phyloP scores from a whole-genome alignment of 2,888 invertebrate genomes.

The Pegoplata infirma region DNA sequence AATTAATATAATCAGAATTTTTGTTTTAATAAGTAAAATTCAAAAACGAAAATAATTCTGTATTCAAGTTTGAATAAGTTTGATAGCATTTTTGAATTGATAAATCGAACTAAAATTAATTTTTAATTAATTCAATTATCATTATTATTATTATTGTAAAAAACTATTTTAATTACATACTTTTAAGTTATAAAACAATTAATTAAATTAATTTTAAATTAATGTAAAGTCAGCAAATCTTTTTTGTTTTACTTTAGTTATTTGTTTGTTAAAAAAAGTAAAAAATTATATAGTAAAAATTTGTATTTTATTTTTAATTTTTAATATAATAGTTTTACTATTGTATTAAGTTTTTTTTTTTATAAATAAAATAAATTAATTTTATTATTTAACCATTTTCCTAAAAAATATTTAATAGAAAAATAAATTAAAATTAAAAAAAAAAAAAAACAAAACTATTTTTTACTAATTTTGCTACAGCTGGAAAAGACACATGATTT shows the following conservation, averaged over 20 bases:
- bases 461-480: too few relatives aligned
- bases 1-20: too few relatives aligned
- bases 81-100: neutral
- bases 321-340: too few relatives aligned
- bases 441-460: too few relatives aligned
- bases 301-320: neutral
- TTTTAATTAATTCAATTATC: too few relatives aligned
- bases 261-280: neutral
- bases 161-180: neutral
- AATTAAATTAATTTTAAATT: neutral
- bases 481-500: too few relatives aligned
- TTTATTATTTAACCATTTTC: neutral
- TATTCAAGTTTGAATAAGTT: neutral
- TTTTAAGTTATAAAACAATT: too few relatives aligned
- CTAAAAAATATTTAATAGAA: too few relatives aligned
- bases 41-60: too few relatives aligned
- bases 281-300: neutral
- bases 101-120: neutral
- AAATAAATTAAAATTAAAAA: too few relatives aligned
- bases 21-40: too few relatives aligned
- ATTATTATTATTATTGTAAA: neutral
- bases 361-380: constrained; percentile 4
- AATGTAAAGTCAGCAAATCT: neutral
- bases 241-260: neutral
- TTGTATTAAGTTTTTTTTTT: neutral